Evolutionary conservation across 2,797 vertebrate species (phyloP).

Genomic region (Steatocranus sp.): DNA sequence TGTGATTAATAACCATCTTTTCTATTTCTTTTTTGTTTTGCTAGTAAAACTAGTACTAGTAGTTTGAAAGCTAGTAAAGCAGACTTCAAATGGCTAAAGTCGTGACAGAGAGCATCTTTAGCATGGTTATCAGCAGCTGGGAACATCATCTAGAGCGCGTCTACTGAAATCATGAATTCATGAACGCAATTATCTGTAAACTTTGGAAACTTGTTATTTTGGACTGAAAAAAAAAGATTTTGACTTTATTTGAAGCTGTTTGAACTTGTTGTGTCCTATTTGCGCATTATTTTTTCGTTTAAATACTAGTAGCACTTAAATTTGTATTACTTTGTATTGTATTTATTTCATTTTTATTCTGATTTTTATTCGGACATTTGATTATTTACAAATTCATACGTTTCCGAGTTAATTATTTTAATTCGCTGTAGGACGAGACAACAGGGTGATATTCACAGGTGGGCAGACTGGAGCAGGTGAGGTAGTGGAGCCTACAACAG

Average conservation of each 20-base stretch:
- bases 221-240: neutral
- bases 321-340: neutral
- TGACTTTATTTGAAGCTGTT: neutral
- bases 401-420: neutral
- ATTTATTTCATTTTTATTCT: rapidly evolving
- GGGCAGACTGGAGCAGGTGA: neutral
- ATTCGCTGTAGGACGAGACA: rapidly evolving
- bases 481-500: neutral
- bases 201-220: neutral
- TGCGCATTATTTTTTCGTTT: rapidly evolving
- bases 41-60: neutral
- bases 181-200: neutral
- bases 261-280: neutral
- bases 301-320: neutral
- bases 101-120: neutral
- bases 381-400: rapidly evolving
- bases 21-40: neutral
- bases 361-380: neutral
- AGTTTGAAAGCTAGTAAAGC: neutral
- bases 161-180: neutral
- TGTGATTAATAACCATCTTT: neutral
- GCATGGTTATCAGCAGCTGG: neutral
- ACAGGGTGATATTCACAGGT: neutral
- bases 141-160: neutral
- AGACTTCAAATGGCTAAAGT: neutral